Conservation (phyloP, 2,113 vertebrate species). For the Arvicanthis niloticus region DNA sequence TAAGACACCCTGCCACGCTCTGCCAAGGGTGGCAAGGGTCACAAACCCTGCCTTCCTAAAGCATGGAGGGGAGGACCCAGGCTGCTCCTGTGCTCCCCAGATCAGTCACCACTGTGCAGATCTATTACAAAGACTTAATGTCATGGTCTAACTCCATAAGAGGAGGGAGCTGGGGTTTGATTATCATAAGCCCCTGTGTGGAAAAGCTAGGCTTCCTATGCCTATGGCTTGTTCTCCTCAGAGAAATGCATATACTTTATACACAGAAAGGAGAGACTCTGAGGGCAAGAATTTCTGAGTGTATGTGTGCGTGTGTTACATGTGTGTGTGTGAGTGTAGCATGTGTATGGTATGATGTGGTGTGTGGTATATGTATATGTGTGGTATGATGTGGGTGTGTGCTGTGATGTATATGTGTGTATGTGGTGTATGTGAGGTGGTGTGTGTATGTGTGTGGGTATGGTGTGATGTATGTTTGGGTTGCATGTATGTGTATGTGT, state of each 20-base stretch:
- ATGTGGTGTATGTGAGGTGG: too few relatives aligned
- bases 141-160: background rate
- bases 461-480: background rate
- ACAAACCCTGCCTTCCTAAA: background rate
- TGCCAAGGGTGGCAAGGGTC: background rate
- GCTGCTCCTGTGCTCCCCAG: background rate
- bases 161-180: background rate
- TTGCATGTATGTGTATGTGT: background rate
- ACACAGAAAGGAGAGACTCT: background rate
- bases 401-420: background rate
- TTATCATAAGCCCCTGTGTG: background rate
- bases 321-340: background rate
- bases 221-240: background rate
- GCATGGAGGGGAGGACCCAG: background rate
- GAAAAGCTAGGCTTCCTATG: rapidly evolving
- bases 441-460: background rate
- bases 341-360: background rate
- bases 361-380: background rate
- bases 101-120: background rate
- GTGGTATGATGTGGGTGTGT: background rate
- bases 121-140: background rate
- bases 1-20: background rate
- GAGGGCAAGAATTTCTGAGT: background rate
- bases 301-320: background rate
- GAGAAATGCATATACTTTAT: background rate